phyloP scores from a whole-genome alignment of 2,888 invertebrate species.

The Phanerotoma sp. region DNA sequence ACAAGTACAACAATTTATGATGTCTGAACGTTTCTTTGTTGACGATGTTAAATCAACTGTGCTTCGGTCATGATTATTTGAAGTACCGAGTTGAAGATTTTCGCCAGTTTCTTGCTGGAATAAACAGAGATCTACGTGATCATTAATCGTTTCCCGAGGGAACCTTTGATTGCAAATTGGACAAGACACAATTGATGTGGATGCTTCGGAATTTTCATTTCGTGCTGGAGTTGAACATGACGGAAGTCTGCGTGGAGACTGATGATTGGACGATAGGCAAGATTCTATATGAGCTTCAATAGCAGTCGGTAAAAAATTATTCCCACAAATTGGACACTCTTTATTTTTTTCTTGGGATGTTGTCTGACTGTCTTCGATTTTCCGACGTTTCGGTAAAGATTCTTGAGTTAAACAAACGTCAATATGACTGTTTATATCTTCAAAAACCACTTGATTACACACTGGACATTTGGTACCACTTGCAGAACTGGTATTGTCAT shows the following conservation, averaged over 20 bases:
- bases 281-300: not conserved
- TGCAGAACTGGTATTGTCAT: not conserved
- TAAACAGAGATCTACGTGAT: slow-evolving; percentile 49
- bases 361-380: too few relatives aligned
- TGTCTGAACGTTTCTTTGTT: not conserved
- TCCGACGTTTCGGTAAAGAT: not conserved
- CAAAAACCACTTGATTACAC: slow-evolving; percentile 4
- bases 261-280: not conserved
- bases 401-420: slow-evolving; percentile 25
- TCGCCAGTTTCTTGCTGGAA: slow-evolving; percentile 4
- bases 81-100: too few relatives aligned
- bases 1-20: slow-evolving; percentile 9
- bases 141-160: slow-evolving; percentile 48
- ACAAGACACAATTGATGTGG: slow-evolving; percentile 40
- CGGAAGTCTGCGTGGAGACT: too few relatives aligned
- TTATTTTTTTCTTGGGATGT: not conserved
- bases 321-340: slow-evolving; percentile 8
- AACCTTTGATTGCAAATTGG: slow-evolving; percentile 56
- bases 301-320: not conserved
- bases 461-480: slow-evolving; percentile 24
- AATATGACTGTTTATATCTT: slow-evolving; percentile 28
- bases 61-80: too few relatives aligned
- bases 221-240: too few relatives aligned
- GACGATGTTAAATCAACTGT: not conserved
- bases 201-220: not conserved